These are phyloP conservation scores for Cheilosia pagana DNA, from an alignment of 2,888 invertebrate genomes.

Conservation along the genomic window DNA sequence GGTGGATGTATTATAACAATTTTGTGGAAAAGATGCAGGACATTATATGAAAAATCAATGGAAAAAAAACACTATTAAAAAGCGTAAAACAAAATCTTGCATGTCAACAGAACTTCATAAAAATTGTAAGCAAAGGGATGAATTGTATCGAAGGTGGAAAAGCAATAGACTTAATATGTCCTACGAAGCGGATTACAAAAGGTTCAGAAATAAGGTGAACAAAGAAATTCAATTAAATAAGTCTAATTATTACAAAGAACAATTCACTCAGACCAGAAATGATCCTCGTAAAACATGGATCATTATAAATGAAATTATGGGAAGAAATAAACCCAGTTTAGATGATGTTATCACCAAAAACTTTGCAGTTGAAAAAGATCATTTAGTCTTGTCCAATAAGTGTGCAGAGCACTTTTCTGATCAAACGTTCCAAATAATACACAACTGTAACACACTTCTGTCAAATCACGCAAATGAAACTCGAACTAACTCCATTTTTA, in stretches of 20 bases:
- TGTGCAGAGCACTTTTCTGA: neutral
- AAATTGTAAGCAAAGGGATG: conserved; percentile 6
- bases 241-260: neutral
- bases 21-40: neutral
- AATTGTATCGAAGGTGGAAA: conserved; percentile 2
- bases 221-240: neutral
- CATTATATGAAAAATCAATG: conserved; percentile 5
- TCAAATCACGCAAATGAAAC: neutral
- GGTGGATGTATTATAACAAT: neutral
- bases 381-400: neutral
- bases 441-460: neutral
- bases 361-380: neutral
- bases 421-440: neutral
- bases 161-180: neutral
- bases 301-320: conserved; percentile 12
- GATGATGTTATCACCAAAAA: conserved; percentile 5
- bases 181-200: conserved; percentile 4
- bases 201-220: conserved; percentile 1
- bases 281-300: conserved; percentile 7
- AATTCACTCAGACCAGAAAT: neutral
- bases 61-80: neutral
- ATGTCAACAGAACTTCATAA: neutral
- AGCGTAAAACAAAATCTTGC: neutral
- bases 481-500: neutral
- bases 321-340: conserved; percentile 7